Percentiles rank a stretch among this genome's conserved stretches.
Conservation (phyloP, 1,140 invertebrate species). For the Thaumatotibia leucotreta region DNA sequence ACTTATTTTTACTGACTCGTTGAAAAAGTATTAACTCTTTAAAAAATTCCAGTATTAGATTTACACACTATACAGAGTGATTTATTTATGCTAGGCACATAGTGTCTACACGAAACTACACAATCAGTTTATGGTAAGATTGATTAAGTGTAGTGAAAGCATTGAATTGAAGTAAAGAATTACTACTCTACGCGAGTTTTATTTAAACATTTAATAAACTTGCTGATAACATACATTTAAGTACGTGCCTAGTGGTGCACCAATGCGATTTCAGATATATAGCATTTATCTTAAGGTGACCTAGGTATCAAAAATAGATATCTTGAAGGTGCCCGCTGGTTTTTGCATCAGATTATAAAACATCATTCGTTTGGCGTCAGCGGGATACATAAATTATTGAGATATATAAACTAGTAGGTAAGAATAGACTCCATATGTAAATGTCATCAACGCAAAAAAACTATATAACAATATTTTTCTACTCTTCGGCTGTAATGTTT, state of each 20-base stretch:
- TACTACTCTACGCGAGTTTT: background rate
- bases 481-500: too few relatives aligned
- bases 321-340: slow-evolving; percentile 4
- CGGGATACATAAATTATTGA: slow-evolving; percentile 1
- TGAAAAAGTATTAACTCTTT: too few relatives aligned
- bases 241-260: background rate
- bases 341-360: background rate
- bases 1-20: too few relatives aligned
- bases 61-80: too few relatives aligned
- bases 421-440: background rate
- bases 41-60: too few relatives aligned
- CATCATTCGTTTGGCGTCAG: background rate
- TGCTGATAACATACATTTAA: background rate
- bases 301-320: slow-evolving; percentile 6
- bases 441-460: background rate
- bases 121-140: too few relatives aligned
- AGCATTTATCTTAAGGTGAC: slow-evolving; percentile 5
- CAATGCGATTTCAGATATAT: background rate
- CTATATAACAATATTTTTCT: too few relatives aligned
- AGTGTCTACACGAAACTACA: too few relatives aligned
- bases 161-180: too few relatives aligned
- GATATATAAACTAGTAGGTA: background rate
- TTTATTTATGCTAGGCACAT: too few relatives aligned
- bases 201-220: background rate
- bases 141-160: too few relatives aligned